Percentiles rank a stretch among this genome's conserved stretches.
These are phyloP conservation scores for Busseola fusca DNA, from an alignment of 2,888 invertebrate species.

Conservation along the genomic window DNA sequence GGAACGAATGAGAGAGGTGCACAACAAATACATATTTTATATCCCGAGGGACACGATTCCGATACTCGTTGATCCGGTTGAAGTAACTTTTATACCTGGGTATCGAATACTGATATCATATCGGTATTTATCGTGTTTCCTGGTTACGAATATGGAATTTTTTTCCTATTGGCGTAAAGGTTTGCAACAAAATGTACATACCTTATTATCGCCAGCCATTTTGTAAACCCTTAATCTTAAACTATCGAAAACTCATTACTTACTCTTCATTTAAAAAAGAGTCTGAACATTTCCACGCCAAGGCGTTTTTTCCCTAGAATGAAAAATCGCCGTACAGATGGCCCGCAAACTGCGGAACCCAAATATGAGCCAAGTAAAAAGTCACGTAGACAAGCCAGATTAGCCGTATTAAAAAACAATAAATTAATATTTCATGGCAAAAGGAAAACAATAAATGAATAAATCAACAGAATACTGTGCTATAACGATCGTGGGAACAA, in stretches of 20 bases:
- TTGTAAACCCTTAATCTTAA: too few relatives aligned
- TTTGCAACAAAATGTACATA: too few relatives aligned
- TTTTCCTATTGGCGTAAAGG: not conserved
- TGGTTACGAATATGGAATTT: not conserved
- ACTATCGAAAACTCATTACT: too few relatives aligned
- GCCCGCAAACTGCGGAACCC: not conserved
- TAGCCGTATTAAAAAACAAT: conserved; percentile 6
- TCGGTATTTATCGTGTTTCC: not conserved
- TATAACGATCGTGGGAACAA: conserved; percentile 32
- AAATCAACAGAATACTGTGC: conserved; percentile 10
- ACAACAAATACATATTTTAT: conserved; percentile 49
- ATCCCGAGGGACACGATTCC: conserved; percentile 30
- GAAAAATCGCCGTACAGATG: not conserved
- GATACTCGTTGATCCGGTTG: conserved; percentile 31
- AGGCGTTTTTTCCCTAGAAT: not conserved
- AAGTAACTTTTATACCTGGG: conserved; percentile 6
- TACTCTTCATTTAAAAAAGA: too few relatives aligned
- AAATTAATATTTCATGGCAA: conserved; percentile 19
- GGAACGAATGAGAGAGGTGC: conserved; percentile 24
- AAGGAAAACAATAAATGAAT: conserved; percentile 37
- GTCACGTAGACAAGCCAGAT: conserved; percentile 6
- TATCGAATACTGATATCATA: not conserved
- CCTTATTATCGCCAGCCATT: too few relatives aligned
- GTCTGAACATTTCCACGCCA: too few relatives aligned
- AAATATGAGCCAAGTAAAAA: conserved; percentile 8